These are phyloP conservation scores for Sebastes matsubarae DNA, from an alignment of 2,797 vertebrate species.

Conservation along the genomic window DNA sequence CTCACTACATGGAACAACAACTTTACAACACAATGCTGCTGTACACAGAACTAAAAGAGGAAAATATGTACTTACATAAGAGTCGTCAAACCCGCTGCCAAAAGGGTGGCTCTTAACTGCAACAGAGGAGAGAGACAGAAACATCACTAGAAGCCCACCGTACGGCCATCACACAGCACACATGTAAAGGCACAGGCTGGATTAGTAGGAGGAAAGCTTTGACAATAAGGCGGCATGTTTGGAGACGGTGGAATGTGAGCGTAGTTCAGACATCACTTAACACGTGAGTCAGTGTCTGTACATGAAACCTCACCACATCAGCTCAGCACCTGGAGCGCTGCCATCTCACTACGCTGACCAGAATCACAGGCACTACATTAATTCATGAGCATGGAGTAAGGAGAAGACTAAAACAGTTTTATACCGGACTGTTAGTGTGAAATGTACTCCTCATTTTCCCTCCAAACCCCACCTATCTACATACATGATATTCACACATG, in stretches of 20 bases:
- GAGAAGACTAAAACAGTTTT: background rate
- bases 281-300: conserved; percentile 49
- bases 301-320: conserved; percentile 11
- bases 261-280: conserved; percentile 29
- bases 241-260: conserved; percentile 16
- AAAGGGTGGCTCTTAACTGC: conserved; percentile 87
- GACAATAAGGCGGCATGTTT: background rate
- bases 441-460: background rate
- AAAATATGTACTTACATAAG: conserved; percentile 86
- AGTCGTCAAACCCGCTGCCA: conserved; percentile 80
- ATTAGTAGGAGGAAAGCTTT: background rate
- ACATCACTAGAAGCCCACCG: background rate
- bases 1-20: background rate
- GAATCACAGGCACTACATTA: background rate
- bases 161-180: background rate
- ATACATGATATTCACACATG: background rate
- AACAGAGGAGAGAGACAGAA: conserved; percentile 29
- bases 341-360: background rate
- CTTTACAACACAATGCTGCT: background rate
- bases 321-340: background rate
- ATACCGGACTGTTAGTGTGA: background rate
- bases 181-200: background rate
- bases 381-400: too few relatives aligned
- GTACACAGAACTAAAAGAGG: background rate
- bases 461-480: background rate